Evolutionary conservation across 1,140 invertebrate genomes (phyloP).

Genomic region (Pseudoatta argentina): DNA sequence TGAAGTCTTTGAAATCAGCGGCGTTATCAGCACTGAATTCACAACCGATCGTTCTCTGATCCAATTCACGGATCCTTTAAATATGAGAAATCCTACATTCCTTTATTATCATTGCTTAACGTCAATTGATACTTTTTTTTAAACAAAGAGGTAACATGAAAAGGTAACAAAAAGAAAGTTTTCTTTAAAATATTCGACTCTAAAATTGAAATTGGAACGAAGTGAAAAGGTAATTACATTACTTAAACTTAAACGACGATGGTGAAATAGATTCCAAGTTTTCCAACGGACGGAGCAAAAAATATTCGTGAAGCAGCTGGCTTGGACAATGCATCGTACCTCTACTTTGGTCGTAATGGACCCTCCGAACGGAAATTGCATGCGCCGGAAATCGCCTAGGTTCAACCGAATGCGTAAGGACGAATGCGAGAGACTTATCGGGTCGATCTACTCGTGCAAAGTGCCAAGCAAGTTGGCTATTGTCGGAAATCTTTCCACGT

Average conservation of each 20-base stretch:
- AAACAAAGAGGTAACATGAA: no score
- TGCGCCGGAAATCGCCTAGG: constrained; percentile 82
- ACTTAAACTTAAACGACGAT: constrained; percentile 16
- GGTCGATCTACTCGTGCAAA: constrained; percentile 55
- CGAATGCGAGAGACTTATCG: constrained; percentile 69
- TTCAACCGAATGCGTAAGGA: constrained; percentile 79
- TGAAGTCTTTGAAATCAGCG: not conserved
- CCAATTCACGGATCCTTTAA: not conserved
- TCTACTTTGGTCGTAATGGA: constrained; percentile 66
- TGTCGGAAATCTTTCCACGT: constrained; percentile 55
- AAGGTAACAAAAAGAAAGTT: not conserved
- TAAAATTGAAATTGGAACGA: not conserved
- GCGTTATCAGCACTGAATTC: not conserved
- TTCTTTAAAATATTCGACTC: constrained; percentile 36
- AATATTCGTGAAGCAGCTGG: constrained; percentile 35
- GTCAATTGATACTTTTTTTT: not conserved
- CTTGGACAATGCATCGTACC: constrained; percentile 44
- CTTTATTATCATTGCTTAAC: no score
- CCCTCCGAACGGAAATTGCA: constrained; percentile 81
- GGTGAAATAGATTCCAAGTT: constrained; percentile 13
- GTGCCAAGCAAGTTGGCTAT: constrained; percentile 38
- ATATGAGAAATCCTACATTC: no score
- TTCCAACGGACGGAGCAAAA: not conserved
- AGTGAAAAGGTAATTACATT: not conserved
- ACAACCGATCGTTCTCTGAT: not conserved